Evolutionary conservation across 2,113 vertebrate species (phyloP).

Genomic region (Tapirus terrestris): DNA sequence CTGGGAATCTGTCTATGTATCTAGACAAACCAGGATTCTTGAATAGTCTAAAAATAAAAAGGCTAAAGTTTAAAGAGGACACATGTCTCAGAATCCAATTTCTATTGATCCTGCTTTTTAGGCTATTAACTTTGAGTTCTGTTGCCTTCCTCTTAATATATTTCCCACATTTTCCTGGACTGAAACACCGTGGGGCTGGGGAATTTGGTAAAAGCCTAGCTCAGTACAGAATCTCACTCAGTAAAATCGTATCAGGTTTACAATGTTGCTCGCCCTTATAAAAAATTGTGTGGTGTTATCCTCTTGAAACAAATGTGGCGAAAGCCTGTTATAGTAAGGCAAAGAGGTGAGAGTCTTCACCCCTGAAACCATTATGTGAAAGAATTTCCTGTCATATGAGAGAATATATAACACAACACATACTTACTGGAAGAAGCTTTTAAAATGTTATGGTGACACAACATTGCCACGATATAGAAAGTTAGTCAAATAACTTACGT

Average conservation of each 20-base stretch:
- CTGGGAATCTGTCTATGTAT: not conserved
- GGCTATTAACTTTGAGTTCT: not conserved
- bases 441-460: not conserved
- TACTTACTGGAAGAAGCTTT: not conserved
- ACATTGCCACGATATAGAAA: not conserved
- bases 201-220: not conserved
- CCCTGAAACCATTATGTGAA: not conserved
- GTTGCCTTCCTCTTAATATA: not conserved
- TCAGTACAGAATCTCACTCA: not conserved
- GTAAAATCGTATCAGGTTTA: not conserved
- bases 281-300: not conserved
- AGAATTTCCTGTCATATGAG: not conserved
- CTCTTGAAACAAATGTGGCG: not conserved
- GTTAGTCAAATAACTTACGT: not conserved
- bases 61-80: not conserved
- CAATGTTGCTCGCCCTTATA: not conserved
- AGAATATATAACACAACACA: not conserved
- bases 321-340: not conserved
- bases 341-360: not conserved
- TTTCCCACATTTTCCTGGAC: not conserved
- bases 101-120: not conserved
- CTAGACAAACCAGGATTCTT: not conserved
- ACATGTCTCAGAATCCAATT: not conserved
- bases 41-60: slow-evolving; percentile 25
- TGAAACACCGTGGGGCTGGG: not conserved